Evolutionary conservation across 2,888 invertebrate genomes (phyloP).

Genomic region (Epistrophe eligans): DNA sequence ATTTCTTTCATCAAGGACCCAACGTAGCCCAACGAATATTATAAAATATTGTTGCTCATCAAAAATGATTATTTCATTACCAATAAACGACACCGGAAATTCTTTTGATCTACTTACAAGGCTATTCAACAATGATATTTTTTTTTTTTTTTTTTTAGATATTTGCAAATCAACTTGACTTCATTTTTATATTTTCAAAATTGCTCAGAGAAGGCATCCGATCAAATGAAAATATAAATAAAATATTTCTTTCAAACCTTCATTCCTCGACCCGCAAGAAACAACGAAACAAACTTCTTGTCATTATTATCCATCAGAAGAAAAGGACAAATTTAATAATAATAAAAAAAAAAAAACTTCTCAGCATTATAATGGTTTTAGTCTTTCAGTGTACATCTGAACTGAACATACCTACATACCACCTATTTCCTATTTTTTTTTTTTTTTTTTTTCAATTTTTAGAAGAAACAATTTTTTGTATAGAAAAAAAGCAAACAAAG

Average conservation of each 20-base stretch:
- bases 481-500: neutral
- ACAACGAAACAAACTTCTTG: conserved; percentile 13
- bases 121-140: neutral
- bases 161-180: conserved; percentile 24
- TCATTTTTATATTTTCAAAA: conserved; percentile 12
- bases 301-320: conserved; percentile 25
- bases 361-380: conserved; percentile 38
- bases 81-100: conserved; percentile 25
- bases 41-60: conserved; percentile 11
- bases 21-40: neutral
- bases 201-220: neutral
- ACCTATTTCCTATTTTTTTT: conserved; percentile 5
- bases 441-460: neutral
- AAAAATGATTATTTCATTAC: conserved; percentile 27
- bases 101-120: conserved; percentile 12
- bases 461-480: neutral
- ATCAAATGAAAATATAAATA: conserved; percentile 32
- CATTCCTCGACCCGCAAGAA: neutral
- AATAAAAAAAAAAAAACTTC: conserved; percentile 3
- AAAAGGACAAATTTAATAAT: conserved; percentile 57
- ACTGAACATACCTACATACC: neutral
- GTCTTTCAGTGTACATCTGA: conserved; percentile 3
- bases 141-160: neutral
- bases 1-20: neutral
- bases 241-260: conserved; percentile 1